Percentiles rank a stretch among this genome's conserved stretches.
These are phyloP conservation scores for Allacma fusca DNA, from an alignment of 2,888 invertebrate genomes.

Conservation along the genomic window DNA sequence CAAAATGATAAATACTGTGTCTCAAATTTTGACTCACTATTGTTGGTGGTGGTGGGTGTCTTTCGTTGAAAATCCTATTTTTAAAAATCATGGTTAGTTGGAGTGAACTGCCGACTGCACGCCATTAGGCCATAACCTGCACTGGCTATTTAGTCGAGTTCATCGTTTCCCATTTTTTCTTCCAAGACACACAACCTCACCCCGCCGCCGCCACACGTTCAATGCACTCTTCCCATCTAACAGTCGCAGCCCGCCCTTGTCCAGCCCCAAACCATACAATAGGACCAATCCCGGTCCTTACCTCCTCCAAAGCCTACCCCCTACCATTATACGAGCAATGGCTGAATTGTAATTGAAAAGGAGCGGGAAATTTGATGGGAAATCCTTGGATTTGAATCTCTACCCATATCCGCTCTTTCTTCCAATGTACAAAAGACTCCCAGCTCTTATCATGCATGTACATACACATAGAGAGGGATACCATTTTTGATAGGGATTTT, in stretches of 20 bases:
- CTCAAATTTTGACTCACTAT: too few relatives aligned
- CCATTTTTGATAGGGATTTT: too few relatives aligned
- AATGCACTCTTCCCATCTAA: slow-evolving; percentile 45
- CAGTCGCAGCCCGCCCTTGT: not conserved
- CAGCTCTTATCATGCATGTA: too few relatives aligned
- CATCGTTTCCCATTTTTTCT: slow-evolving; percentile 41
- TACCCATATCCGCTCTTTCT: too few relatives aligned
- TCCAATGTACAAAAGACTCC: too few relatives aligned
- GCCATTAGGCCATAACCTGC: slow-evolving; percentile 45
- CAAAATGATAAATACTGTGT: not conserved
- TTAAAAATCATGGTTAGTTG: slow-evolving; percentile 15
- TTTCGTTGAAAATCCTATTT: not conserved
- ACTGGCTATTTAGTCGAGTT: slow-evolving; percentile 44
- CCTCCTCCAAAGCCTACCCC: not conserved
- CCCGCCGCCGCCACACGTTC: slow-evolving; percentile 30
- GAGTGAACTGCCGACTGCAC: slow-evolving; percentile 37
- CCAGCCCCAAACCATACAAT: too few relatives aligned
- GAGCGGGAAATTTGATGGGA: slow-evolving; percentile 10
- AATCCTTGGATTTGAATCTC: too few relatives aligned
- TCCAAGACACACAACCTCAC: slow-evolving; percentile 20
- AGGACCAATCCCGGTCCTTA: not conserved
- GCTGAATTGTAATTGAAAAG: slow-evolving; percentile 8
- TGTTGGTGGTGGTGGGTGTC: too few relatives aligned
- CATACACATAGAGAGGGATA: too few relatives aligned
- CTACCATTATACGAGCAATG: not conserved